Conservation (phyloP, 2,113 vertebrate species). For the Muntiacus reevesi region DNA sequence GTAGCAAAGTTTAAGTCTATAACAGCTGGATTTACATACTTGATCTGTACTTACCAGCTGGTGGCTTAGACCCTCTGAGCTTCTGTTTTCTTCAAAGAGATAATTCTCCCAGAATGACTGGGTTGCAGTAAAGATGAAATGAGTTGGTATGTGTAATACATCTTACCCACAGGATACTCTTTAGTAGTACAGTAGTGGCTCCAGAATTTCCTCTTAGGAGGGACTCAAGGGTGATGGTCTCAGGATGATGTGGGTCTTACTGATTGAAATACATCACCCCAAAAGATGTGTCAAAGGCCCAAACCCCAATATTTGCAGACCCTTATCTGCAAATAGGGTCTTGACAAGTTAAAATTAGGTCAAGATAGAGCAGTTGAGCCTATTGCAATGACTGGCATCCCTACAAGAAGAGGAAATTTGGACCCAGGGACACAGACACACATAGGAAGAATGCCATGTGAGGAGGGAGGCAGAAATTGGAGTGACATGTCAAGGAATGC, state of each 20-base stretch:
- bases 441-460: neutral
- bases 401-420: slow-evolving; percentile 1
- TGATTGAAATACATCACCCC: neutral
- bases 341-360: neutral
- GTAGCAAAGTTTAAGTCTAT: neutral
- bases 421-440: neutral
- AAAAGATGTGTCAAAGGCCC: neutral
- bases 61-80: neutral
- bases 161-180: neutral
- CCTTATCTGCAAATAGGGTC: neutral
- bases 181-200: neutral
- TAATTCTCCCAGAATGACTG: neutral
- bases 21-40: neutral
- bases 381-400: neutral
- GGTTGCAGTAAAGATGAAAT: neutral
- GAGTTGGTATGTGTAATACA: neutral
- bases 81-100: slow-evolving; percentile 1
- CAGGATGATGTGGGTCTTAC: neutral
- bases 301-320: neutral
- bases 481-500: neutral
- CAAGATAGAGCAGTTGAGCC: neutral
- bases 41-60: neutral
- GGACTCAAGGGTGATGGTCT: neutral
- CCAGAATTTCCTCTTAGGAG: neutral
- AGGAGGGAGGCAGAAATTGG: neutral